Conservation (phyloP, 2,113 vertebrate genomes). For the Cyanoramphus novaezelandiae region DNA sequence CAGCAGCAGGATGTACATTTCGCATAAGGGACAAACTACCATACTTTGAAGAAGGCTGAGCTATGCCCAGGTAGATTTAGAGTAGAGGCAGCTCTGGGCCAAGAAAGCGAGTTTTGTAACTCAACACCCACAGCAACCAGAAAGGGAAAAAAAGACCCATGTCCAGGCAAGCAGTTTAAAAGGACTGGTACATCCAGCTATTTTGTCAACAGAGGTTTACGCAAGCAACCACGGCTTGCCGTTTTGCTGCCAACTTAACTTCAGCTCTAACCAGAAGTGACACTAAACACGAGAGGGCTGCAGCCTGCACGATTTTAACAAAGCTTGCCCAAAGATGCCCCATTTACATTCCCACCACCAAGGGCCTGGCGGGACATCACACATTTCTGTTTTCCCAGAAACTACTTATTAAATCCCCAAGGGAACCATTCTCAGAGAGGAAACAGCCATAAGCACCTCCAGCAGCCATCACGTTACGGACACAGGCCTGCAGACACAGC, state of each 20-base stretch:
- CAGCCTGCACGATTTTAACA: not conserved
- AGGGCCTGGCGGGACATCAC: rapidly evolving
- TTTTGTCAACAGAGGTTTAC: constrained; percentile 28
- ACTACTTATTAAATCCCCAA: not conserved
- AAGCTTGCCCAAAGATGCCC: not conserved
- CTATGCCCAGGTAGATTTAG: not conserved
- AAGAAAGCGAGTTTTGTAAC: constrained; percentile 21
- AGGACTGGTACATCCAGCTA: not conserved
- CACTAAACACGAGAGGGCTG: not conserved
- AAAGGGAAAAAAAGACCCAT: not conserved
- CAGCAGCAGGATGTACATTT: constrained; percentile 5
- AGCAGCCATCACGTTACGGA: rapidly evolving
- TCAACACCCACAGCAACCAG: not conserved
- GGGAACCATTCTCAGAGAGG: not conserved
- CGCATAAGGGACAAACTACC: not conserved
- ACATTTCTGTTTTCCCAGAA: not conserved
- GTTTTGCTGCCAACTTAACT: not conserved
- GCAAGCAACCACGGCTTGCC: not conserved
- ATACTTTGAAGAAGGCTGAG: constrained; percentile 2
- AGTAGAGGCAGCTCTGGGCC: not conserved
- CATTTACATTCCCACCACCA: not conserved
- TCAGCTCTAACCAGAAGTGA: not conserved
- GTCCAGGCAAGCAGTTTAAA: not conserved
- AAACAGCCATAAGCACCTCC: not conserved
- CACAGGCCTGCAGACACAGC: not conserved